Base-by-base conservation (phyloP, 2,113 vertebrate genomes). In the Lonchura striata region DNA sequence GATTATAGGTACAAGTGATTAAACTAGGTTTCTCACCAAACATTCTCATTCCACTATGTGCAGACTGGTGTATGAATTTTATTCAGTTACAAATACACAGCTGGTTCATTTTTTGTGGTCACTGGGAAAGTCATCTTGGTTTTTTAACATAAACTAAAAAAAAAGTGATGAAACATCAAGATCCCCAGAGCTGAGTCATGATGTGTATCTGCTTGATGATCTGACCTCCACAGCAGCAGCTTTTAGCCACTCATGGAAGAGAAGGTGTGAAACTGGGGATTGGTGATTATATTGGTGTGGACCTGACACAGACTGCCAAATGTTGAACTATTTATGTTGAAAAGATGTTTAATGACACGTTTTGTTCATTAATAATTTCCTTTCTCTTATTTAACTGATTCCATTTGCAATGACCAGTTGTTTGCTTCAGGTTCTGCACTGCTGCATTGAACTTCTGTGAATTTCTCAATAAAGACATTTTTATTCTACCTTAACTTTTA, bases 251-350 rank as follows among this genome's bases (percentile, higher is more conserved):
- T 81, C 1, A 1, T 20, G 41, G 35, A 84, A 59, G 35, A 82
- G 44, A 59, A 68, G 5, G 9, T 72, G 30, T 68, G 53, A 6
- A 69, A 20, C 39, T 93, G 35, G 68, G 41, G 41, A 6, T 4
- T 50, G 17, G 10, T 41, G 49, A 47, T 46, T 76, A 10, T 44
- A 9, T 15, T 76, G 41, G 30, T 77, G 22, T 49, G 35, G 65
- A 17, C 21, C 41, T 33, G 23, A 11, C 4, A 8, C 11, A 30
- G 3, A 1, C 10, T 70, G 35, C 27, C 0, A 9, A 70, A 27
- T 1, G 0, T 1, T 81, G 35, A 57, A 35, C 31, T 76, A 27
- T 5, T 25, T 31, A 57, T 82, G 39, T 15, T 39, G 41, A 57
- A 72, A 59, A 72, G 30, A 28, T 50, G 77, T 86, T 81, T 31